phyloP scores from a whole-genome alignment of 2,797 vertebrate species.

The Lutjanus argentimaculatus region DNA sequence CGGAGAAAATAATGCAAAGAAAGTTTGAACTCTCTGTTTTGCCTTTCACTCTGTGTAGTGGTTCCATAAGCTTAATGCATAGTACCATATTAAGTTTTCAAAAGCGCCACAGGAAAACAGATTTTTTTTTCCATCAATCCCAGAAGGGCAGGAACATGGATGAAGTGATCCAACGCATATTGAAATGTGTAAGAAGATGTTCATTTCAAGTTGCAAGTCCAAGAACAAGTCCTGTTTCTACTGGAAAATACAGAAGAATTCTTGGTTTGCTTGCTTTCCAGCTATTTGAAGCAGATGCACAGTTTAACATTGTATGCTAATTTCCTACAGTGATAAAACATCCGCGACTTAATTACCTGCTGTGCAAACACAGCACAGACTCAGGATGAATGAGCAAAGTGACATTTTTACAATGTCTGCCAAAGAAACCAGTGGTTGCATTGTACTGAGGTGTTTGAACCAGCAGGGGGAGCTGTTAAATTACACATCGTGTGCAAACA shows the following conservation, averaged over 20 bases:
- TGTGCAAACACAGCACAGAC: constrained; percentile 1
- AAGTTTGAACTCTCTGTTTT: neutral
- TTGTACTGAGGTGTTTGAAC: constrained; percentile 4
- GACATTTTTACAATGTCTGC: neutral
- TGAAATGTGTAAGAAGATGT: neutral
- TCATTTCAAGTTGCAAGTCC: neutral
- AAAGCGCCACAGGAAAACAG: neutral
- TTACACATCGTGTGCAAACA: constrained; percentile 2
- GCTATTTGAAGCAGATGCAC: neutral
- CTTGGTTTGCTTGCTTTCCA: constrained; percentile 1
- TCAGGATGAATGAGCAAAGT: constrained; percentile 2
- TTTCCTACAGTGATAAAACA: constrained; percentile 33
- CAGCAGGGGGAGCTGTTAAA: constrained; percentile 51
- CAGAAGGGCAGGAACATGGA: neutral
- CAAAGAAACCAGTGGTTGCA: neutral
- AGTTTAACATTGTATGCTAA: constrained; percentile 4
- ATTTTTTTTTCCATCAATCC: neutral
- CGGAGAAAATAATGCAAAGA: neutral
- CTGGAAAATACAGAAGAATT: neutral
- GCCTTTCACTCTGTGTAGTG: neutral
- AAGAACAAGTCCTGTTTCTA: neutral
- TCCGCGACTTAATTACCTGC: constrained; percentile 28
- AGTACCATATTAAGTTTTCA: neutral
- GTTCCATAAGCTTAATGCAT: neutral
- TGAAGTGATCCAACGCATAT: neutral